Base-by-base conservation (phyloP, 2,888 invertebrate genomes). In the Aphidius colemani region DNA sequence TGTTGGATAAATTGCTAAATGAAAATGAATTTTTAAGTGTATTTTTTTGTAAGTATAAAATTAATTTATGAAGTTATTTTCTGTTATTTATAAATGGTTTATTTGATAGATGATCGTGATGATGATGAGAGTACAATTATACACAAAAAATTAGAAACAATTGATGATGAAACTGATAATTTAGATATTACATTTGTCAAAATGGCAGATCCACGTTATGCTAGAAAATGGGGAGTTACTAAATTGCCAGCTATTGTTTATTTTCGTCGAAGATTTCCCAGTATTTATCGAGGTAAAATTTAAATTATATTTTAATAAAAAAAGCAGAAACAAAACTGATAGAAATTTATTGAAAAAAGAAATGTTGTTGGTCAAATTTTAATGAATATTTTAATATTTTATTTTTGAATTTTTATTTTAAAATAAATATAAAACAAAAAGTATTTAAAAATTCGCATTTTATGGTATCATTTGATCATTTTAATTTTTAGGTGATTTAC, bases 11-110 rank as follows among this genome's bases (percentile, higher is more conserved):
- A 84, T 85, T 97, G 18, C 84, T 97, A 60, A 94, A 96, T 71
- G 97, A 97, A 81, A 96, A 96, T 75, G 96, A 96, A 84, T 97
- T 95, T 78, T 86, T 98, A 58, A 93, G 96, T 7, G 96, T 98
- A 61, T 96, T 93, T 82, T 97, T 97, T 83, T 98, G 96, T 97
- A 86, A 89, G 93, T 88, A 53, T 50, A 53, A 53, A 30, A 59
- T 56, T 6, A 64, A 46, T 30, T 40, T 43, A 9, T 8, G 51
- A 44, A 49, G 7, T 11, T 18, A 55, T 30, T 10, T 60, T n/a
- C 46, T 43, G 8, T 45, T 43, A 53, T 6, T 57, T 56, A 61
- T 46, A 59, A 50, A 63, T 53, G 2, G 11, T n/a, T 56, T 43
- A 82, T 83, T 6, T 72, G 5, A 30, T 30, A 95, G 95, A 94